These are phyloP conservation scores for Blennius ocellaris DNA, from an alignment of 2,113 vertebrate genomes.

Conservation along the genomic window DNA sequence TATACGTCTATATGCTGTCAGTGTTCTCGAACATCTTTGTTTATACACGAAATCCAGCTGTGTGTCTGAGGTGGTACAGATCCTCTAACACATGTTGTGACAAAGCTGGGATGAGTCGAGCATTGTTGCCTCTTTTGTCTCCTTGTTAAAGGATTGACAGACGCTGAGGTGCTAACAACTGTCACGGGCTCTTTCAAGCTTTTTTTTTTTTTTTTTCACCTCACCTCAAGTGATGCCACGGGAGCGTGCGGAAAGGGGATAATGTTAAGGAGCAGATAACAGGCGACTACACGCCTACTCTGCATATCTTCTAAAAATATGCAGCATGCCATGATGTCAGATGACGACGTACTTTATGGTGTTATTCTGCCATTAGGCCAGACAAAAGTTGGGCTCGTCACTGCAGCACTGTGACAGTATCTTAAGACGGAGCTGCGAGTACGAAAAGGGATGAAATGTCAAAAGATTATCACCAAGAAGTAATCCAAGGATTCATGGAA, in stretches of 20 bases:
- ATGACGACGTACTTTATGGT: conserved; percentile 31
- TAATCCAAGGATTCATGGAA: conserved; percentile 68
- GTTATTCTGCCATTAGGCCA: conserved; percentile 37
- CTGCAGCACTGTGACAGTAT: conserved; percentile 49
- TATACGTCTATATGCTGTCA: conserved; percentile 28
- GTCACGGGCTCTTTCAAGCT: conserved; percentile 38
- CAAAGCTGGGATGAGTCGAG: background rate
- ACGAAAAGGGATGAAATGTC: conserved; percentile 62
- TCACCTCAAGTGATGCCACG: conserved; percentile 33
- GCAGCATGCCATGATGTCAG: conserved; percentile 21
- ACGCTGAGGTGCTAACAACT: conserved; percentile 61
- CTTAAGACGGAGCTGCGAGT: conserved; percentile 59
- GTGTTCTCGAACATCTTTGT: conserved; percentile 50
- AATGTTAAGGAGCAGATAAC: conserved; percentile 33
- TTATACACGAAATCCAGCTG: conserved; percentile 31
- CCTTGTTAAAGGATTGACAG: conserved; percentile 31
- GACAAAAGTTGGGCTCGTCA: conserved; percentile 57
- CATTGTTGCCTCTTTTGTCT: conserved; percentile 5
- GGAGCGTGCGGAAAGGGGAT: conserved; percentile 18
- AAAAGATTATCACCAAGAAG: conserved; percentile 63
- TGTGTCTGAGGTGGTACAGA: background rate
- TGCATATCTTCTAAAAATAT: conserved; percentile 23
- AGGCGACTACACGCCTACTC: conserved; percentile 3
- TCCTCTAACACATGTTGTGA: background rate
- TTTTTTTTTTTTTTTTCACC: conserved; percentile 7